Percentiles rank a stretch among this genome's conserved stretches.
phyloP scores from a whole-genome alignment of 2,113 vertebrate species.

The Falco punctatus region DNA sequence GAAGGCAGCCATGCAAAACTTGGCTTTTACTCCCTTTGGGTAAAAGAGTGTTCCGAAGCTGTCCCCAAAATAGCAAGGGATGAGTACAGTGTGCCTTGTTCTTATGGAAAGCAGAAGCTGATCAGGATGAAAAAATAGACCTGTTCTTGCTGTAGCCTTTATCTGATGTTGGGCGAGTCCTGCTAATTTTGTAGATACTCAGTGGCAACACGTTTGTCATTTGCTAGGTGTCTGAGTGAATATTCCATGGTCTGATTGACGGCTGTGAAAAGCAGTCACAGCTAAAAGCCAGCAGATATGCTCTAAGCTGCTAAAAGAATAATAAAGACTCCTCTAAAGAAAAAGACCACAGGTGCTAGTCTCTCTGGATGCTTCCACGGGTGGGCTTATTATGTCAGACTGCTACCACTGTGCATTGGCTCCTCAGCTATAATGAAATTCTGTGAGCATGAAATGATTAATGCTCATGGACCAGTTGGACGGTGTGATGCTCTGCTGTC shows the following conservation, averaged over 20 bases:
- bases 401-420: background rate
- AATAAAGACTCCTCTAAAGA: background rate
- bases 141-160: background rate
- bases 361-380: background rate
- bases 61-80: background rate
- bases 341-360: background rate
- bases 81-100: background rate
- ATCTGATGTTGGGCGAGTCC: background rate
- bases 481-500: fast-evolving
- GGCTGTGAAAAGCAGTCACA: background rate
- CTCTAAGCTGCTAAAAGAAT: background rate
- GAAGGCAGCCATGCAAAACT: background rate
- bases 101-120: background rate
- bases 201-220: fast-evolving
- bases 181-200: background rate
- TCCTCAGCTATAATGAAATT: background rate
- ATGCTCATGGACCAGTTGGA: too few relatives aligned
- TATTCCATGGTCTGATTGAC: background rate
- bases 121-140: background rate
- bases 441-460: background rate
- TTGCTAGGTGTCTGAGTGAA: too few relatives aligned
- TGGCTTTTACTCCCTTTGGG: background rate
- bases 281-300: background rate
- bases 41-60: background rate
- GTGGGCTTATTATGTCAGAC: background rate